Percentiles rank a stretch among this genome's conserved stretches.
Conservation (phyloP, 23 tunicate species). For the Botrylloides violaceus region DNA sequence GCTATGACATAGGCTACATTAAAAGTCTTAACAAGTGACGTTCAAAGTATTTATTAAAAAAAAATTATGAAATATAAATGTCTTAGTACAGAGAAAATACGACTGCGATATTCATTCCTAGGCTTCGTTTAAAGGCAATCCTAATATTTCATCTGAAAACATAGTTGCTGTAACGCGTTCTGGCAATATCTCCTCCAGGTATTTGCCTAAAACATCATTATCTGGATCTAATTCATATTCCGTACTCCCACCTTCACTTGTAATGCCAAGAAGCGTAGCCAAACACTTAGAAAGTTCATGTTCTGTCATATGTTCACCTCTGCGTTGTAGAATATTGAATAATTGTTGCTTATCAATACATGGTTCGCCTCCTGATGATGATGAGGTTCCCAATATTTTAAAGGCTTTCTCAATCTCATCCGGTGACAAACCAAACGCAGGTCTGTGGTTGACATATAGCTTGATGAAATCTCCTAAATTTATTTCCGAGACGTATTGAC, state of each 20-base stretch:
- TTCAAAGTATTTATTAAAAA: too few species aligned
- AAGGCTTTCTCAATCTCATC: conserved; percentile 74
- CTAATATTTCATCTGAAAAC: conserved; percentile 66
- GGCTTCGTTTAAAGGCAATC: conserved; percentile 39
- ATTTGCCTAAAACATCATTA: conserved; percentile 26
- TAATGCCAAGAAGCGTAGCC: conserved; percentile 54
- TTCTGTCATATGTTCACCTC: conserved; percentile 94
- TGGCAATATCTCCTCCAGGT: conserved; percentile 40
- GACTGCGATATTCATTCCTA: not conserved
- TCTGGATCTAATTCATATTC: conserved; percentile 27
- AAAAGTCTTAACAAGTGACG: too few species aligned
- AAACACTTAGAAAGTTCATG: conserved; percentile 69
- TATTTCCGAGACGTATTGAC: conserved; percentile 74
- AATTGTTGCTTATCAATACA: conserved; percentile 28
- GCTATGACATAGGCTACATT: too few species aligned
- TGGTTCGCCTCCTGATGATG: conserved; percentile 3
- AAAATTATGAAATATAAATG: too few species aligned
- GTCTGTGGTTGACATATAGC: conserved; percentile 95
- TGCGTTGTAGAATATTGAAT: conserved; percentile 45
- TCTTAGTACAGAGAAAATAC: too few species aligned
- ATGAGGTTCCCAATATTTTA: conserved; percentile 22
- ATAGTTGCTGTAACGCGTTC: conserved; percentile 34
- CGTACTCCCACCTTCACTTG: conserved; percentile 61
- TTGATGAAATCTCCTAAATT: conserved; percentile 79
- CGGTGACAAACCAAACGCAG: conserved; percentile 82